Conservation (phyloP, 2,113 vertebrate species). For the Phalacrocorax pelagicus region DNA sequence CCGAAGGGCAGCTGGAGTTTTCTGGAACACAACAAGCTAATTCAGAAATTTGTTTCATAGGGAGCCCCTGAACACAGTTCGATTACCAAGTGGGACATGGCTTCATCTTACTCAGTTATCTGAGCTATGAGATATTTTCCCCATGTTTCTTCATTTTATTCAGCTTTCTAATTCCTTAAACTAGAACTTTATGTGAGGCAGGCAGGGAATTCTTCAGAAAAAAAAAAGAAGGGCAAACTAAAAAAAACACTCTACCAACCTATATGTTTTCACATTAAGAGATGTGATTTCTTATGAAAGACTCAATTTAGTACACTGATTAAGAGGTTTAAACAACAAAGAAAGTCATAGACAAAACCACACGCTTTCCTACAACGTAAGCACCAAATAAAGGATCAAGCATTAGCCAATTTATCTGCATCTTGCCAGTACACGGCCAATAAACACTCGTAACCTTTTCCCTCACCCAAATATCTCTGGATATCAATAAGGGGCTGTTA, state of each 20-base stretch:
- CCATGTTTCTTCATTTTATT: neutral
- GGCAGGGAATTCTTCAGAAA: neutral
- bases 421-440: neutral
- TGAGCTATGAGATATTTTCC: neutral
- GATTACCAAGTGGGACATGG: neutral
- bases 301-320: neutral
- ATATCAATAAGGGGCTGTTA: neutral
- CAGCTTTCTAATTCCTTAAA: neutral
- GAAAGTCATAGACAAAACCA: neutral
- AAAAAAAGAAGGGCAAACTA: neutral
- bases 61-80: neutral
- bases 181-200: neutral
- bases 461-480: neutral
- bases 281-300: neutral
- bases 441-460: neutral
- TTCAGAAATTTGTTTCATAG: neutral
- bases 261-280: neutral
- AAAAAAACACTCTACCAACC: neutral
- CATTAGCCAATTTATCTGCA: neutral
- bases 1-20: neutral
- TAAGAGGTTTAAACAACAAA: neutral
- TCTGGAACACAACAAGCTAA: neutral
- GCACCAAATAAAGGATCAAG: neutral
- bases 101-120: neutral
- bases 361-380: neutral